Base-by-base conservation (phyloP, 2,113 vertebrate genomes). In the Dromas ardeola region DNA sequence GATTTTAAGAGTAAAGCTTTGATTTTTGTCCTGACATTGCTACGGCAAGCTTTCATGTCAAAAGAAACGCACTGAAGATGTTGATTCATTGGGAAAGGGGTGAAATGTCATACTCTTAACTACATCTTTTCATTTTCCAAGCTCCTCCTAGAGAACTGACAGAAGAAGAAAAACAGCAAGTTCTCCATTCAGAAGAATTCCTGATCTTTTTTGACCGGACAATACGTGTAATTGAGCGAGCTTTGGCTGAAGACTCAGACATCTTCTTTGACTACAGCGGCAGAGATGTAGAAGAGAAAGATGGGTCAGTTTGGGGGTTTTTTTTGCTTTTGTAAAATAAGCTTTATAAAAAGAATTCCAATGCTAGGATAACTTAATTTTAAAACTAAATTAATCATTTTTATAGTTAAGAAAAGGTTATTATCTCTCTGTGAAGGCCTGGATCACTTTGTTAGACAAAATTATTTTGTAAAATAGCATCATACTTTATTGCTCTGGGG, bases 261-360 rank as follows among this genome's bases (percentile, higher is more conserved):
- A 99, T 99, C 97, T 99, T 99, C 98, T 99, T 99, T 45, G 99
- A 99, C 98, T 99, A 99, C 96, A 99, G 99, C 20, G 99, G 99
- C 78, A 98, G 98, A 88, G 99, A 99, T 15, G 97, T 99, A 86
- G 99, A 99, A 73, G 99, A 99, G 83, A 99, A 99, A 97, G 99
- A 99, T 81, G 99, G 99, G 99, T 99, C 97, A 98, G 99, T 98
- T 67, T 88, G 36, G 38, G 5, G 0, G 50, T 1, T 0, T 30
- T 66, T 36, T 61, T 81, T 74, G 4, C 22, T 69, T 83, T 65
- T 73, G 13, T 72, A 62, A 52, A 95, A 22, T n/a, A 79, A 56
- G 4, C 26, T 93, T 49, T 77, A 29, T 61, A n/a, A 78, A 74
- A 58, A 63, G 5, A 89, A 86, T 63, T 74, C 32, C 14, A 71